A percentile compares a stretch with the other conserved stretches of the same genome.
Evolutionary conservation across 2,888 invertebrate genomes (phyloP).

Genomic region (Ethmia dodecea): DNA sequence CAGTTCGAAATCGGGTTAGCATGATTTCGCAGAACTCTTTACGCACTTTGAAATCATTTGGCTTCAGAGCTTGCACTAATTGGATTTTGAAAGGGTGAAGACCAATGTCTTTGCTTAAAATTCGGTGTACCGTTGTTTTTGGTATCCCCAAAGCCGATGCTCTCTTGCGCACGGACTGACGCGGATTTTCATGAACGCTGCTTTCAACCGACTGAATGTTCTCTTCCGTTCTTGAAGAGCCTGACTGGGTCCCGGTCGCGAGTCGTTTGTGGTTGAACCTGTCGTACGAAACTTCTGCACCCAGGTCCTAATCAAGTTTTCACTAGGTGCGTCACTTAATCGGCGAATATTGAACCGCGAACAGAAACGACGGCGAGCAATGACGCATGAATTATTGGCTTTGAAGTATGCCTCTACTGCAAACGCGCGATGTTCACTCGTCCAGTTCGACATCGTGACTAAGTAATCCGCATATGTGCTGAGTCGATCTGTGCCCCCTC

Average conservation of each 20-base stretch:
- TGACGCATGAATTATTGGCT: conserved; percentile 16
- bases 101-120: conserved; percentile 16
- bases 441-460: conserved; percentile 5
- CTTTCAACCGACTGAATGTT: conserved; percentile 14
- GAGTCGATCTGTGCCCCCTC: not conserved
- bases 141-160: conserved; percentile 13
- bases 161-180: conserved; percentile 15
- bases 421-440: conserved; percentile 13
- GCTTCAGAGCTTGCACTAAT: conserved; percentile 20
- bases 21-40: conserved; percentile 18
- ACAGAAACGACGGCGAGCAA: conserved; percentile 21
- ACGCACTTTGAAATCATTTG: conserved; percentile 13
- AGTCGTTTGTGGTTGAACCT: conserved; percentile 17
- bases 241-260: conserved; percentile 19
- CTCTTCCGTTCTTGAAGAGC: conserved; percentile 12
- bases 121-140: conserved; percentile 14
- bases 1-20: conserved; percentile 18
- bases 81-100: conserved; percentile 18
- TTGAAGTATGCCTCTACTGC: conserved; percentile 12
- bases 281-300: conserved; percentile 21
- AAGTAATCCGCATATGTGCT: not conserved
- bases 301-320: conserved; percentile 5
- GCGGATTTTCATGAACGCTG: conserved; percentile 14
- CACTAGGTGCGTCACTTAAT: conserved; percentile 20
- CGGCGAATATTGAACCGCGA: conserved; percentile 19